Evolutionary conservation across 1,140 invertebrate genomes (phyloP).

Genomic region (Bombus vancouverensis): DNA sequence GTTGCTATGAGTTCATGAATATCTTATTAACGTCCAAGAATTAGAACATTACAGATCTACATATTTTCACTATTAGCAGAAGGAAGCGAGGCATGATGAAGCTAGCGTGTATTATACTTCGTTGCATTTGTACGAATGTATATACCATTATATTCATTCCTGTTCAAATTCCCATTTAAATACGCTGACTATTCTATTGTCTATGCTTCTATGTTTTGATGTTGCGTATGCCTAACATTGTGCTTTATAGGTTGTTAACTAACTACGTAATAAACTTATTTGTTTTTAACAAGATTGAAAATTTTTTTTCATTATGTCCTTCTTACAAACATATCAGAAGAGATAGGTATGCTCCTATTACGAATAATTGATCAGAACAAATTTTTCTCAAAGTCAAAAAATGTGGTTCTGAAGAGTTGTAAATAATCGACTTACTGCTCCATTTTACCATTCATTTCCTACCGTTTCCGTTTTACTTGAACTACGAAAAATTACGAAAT

Average conservation of each 20-base stretch:
- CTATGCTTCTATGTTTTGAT: too few species aligned
- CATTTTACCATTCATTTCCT: too few species aligned
- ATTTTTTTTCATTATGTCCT: too few species aligned
- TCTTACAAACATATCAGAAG: too few species aligned
- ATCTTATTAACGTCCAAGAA: constrained; percentile 10
- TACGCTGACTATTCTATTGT: too few species aligned
- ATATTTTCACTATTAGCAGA: constrained; percentile 24
- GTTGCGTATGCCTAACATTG: neutral
- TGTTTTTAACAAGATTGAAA: neutral
- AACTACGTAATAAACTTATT: neutral
- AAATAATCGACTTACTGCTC: too few species aligned
- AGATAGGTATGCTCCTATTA: too few species aligned
- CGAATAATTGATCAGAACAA: too few species aligned
- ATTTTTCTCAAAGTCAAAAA: too few species aligned
- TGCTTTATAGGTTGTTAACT: neutral
- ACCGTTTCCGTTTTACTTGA: too few species aligned
- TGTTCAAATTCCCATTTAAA: too few species aligned
- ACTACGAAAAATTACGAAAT: neutral
- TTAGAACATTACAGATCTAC: constrained; percentile 7
- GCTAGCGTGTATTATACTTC: neutral
- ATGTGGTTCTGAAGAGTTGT: too few species aligned
- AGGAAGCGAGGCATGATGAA: neutral
- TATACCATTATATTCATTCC: neutral
- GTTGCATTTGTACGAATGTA: neutral
- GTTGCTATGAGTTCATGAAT: neutral